A percentile compares a stretch with the other conserved stretches of the same genome.
phyloP scores from a whole-genome alignment of 2,797 vertebrate species.

The Adrianichthys oophorus region DNA sequence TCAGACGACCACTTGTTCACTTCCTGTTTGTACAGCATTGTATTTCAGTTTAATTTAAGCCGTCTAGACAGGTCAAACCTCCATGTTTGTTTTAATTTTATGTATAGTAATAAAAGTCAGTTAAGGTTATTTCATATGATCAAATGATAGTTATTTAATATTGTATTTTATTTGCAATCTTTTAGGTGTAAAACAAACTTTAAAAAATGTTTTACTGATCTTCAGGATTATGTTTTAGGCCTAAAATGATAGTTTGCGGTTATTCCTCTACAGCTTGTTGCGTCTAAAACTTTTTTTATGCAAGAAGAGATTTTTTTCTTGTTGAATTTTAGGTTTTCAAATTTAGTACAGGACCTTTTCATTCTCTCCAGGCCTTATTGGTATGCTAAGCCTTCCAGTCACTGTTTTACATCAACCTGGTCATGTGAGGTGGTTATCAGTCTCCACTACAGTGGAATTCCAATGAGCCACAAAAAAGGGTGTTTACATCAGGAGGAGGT shows the following conservation, averaged over 20 bases:
- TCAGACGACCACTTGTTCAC: constrained; percentile 89
- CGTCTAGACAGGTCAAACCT: constrained; percentile 55
- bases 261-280: constrained; percentile 24
- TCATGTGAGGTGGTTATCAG: constrained; percentile 27
- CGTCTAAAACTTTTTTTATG: constrained; percentile 24
- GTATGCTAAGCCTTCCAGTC: constrained; percentile 44
- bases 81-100: constrained; percentile 56
- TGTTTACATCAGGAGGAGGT: constrained; percentile 53
- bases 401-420: constrained; percentile 48
- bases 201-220: constrained; percentile 60
- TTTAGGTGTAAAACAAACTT: constrained; percentile 59
- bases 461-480: constrained; percentile 46
- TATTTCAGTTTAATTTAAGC: constrained; percentile 61
- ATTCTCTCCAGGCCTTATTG: constrained; percentile 7
- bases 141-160: constrained; percentile 73
- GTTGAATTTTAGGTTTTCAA: constrained; percentile 28
- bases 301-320: constrained; percentile 24
- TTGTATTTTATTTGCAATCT: constrained; percentile 60
- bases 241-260: constrained; percentile 45
- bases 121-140: constrained; percentile 62
- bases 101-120: constrained; percentile 62
- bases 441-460: constrained; percentile 46
- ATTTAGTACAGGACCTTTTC: constrained; percentile 30
- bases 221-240: constrained; percentile 46
- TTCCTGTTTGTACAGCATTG: constrained; percentile 66